Evolutionary conservation across 2,888 invertebrate genomes (phyloP).

Genomic region (Stegophylla sp.): DNA sequence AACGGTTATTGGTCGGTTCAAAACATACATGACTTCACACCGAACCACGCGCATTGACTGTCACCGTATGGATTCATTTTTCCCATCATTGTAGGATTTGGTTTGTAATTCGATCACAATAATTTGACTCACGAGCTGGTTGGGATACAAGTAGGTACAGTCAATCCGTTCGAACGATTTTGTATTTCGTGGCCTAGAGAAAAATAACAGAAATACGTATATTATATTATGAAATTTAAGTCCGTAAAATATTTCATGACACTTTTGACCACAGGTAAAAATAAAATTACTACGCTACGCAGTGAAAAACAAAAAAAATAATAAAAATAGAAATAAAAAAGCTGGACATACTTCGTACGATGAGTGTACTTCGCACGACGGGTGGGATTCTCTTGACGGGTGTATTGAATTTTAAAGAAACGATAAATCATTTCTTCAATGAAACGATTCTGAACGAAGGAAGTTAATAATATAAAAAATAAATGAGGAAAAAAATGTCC

Average conservation of each 20-base stretch:
- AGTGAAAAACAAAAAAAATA: too few relatives aligned
- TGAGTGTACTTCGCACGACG: too few relatives aligned
- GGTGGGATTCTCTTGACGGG: too few relatives aligned
- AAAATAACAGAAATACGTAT: background rate
- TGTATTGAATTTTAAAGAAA: too few relatives aligned
- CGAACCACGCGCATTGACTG: background rate
- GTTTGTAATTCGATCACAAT: constrained; percentile 23
- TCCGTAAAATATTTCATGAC: background rate
- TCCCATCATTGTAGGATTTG: background rate
- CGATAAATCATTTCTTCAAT: too few relatives aligned
- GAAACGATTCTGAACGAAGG: too few relatives aligned
- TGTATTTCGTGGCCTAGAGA: background rate
- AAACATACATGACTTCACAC: background rate
- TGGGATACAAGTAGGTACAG: too few relatives aligned
- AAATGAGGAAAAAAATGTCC: too few relatives aligned
- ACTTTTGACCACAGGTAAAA: background rate
- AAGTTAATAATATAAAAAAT: too few relatives aligned
- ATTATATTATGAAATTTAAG: background rate
- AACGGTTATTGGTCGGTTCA: background rate
- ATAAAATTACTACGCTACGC: background rate
- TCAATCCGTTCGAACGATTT: constrained; percentile 12
- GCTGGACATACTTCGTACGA: too few relatives aligned
- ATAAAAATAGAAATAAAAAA: too few relatives aligned
- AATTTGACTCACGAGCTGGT: background rate
- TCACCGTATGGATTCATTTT: background rate